Evolutionary conservation across 1,140 invertebrate genomes (phyloP).

Genomic region (Zaprionus gabonicus): DNA sequence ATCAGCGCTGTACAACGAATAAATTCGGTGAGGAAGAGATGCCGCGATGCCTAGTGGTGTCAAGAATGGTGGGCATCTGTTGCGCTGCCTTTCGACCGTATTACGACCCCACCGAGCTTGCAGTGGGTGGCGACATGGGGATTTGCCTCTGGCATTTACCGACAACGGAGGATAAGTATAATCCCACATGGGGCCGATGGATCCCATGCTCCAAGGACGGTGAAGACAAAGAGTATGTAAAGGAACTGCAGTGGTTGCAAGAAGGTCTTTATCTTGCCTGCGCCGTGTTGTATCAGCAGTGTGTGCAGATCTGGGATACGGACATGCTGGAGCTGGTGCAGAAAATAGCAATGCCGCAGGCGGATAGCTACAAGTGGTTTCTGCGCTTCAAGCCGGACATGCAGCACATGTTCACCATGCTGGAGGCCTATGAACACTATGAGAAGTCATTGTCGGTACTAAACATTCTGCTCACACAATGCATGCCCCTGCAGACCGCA

Average conservation of each 20-base stretch:
- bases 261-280: constrained; percentile 2
- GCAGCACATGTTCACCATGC: constrained; percentile 10
- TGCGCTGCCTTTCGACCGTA: constrained; percentile 45
- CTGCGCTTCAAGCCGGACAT: background rate
- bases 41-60: background rate
- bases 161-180: accelerated
- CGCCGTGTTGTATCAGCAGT: background rate
- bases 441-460: background rate
- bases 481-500: constrained; percentile 29
- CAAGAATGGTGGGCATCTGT: background rate
- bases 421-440: background rate
- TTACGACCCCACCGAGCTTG: background rate
- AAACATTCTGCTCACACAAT: background rate
- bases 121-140: constrained; percentile 44
- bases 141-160: constrained; percentile 36
- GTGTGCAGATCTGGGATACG: constrained; percentile 22
- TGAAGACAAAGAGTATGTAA: background rate
- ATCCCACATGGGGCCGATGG: background rate
- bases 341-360: background rate
- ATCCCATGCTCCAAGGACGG: background rate
- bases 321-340: background rate
- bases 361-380: background rate
- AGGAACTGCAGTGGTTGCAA: constrained; percentile 9
- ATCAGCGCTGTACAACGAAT: background rate
- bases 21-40: background rate